Evolutionary conservation across 2,797 vertebrate species (phyloP).

Genomic region (Harpagifer antarcticus): DNA sequence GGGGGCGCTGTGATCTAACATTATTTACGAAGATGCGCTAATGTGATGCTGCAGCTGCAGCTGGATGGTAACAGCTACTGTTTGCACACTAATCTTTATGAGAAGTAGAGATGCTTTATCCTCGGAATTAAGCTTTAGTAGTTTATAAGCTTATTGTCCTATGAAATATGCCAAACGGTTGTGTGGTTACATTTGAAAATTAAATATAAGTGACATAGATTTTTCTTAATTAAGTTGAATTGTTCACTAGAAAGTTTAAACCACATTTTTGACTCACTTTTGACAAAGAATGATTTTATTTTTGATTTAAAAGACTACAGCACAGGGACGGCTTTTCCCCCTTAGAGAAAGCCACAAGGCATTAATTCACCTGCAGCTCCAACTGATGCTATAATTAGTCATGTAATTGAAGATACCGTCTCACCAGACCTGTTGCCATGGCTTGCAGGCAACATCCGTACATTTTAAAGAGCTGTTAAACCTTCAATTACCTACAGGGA

Average conservation of each 20-base stretch:
- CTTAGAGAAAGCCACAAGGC: constrained; percentile 31
- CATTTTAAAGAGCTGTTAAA: constrained; percentile 12
- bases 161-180: neutral
- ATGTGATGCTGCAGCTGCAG: constrained; percentile 20
- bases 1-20: constrained; percentile 70
- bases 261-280: neutral
- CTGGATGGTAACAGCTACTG: constrained; percentile 10
- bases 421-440: constrained; percentile 78
- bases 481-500: constrained; percentile 44
- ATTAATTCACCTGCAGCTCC: constrained; percentile 68
- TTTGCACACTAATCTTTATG: neutral
- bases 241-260: neutral
- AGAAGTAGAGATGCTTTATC: neutral
- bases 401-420: constrained; percentile 60
- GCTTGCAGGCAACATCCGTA: constrained; percentile 46
- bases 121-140: constrained; percentile 12
- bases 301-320: constrained; percentile 5
- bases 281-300: neutral
- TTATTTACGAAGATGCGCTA: neutral
- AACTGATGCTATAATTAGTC: constrained; percentile 78
- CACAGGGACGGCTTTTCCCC: constrained; percentile 30
- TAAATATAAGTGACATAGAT: neutral
- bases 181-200: constrained; percentile 1
- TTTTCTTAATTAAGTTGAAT: too few species aligned
- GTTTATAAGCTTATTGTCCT: neutral